Evolutionary conservation across 1,140 invertebrate species (phyloP).

Genomic region (Holcopasites calliopsidis): DNA sequence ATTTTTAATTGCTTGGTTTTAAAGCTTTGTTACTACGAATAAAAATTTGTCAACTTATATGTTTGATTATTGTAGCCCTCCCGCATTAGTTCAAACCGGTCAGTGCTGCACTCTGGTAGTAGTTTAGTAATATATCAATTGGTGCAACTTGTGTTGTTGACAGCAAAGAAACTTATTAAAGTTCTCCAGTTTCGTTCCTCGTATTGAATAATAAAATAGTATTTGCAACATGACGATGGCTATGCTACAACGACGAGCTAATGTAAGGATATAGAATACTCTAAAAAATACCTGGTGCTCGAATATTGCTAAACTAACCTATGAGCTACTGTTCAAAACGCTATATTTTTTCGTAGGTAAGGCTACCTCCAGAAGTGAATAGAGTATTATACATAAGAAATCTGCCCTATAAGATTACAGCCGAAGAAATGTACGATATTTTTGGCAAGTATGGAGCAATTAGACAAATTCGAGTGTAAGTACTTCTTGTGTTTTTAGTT

Average conservation of each 20-base stretch:
- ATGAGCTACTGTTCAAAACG: not conserved
- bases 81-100: not conserved
- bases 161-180: not conserved
- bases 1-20: constrained; percentile 40
- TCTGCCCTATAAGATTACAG: constrained; percentile 99
- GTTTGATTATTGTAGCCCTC: not conserved
- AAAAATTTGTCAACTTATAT: constrained; percentile 17
- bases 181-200: not conserved
- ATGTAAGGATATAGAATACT: constrained; percentile 77
- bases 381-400: constrained; percentile 98
- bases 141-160: not conserved
- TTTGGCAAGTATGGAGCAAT: constrained; percentile 99
- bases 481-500: constrained; percentile 62
- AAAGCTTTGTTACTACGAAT: constrained; percentile 23
- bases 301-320: constrained; percentile 16
- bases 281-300: not conserved
- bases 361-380: constrained; percentile 99
- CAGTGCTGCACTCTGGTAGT: constrained; percentile 25
- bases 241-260: constrained; percentile 82
- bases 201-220: constrained; percentile 16
- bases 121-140: not conserved
- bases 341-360: constrained; percentile 85
- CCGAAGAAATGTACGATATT: constrained; percentile 99
- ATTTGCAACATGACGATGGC: constrained; percentile 81
- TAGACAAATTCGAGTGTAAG: constrained; percentile 98